phyloP scores from a whole-genome alignment of 2,797 vertebrate genomes.

The Mycteria americana region DNA sequence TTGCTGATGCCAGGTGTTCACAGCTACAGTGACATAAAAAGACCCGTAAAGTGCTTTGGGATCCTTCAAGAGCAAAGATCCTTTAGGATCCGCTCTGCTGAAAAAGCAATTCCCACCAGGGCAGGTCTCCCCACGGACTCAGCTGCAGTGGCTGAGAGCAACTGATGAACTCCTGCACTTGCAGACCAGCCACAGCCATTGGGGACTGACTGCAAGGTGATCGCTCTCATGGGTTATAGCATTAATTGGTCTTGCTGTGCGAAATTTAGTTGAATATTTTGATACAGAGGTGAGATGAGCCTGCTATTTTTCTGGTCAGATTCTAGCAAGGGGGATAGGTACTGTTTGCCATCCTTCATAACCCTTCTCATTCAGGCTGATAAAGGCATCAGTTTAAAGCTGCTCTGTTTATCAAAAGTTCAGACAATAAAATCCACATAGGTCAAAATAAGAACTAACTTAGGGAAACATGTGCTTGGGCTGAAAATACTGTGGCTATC shows the following conservation, averaged over 20 bases:
- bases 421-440: background rate
- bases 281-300: background rate
- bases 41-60: background rate
- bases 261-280: background rate
- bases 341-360: background rate
- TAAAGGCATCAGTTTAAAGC: background rate
- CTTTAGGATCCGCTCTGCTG: background rate
- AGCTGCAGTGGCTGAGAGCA: background rate
- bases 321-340: background rate
- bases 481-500: background rate
- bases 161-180: background rate
- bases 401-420: background rate
- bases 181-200: background rate
- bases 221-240: background rate
- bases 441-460: background rate
- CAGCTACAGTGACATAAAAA: background rate
- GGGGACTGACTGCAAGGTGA: background rate
- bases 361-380: background rate
- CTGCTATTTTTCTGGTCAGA: background rate
- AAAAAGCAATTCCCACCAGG: background rate
- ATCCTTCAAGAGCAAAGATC: background rate
- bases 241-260: background rate
- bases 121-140: accelerated
- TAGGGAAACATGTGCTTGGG: background rate
- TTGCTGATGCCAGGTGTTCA: background rate